Conservation (phyloP, 2,113 vertebrate species). For the Petaurus breviceps region DNA sequence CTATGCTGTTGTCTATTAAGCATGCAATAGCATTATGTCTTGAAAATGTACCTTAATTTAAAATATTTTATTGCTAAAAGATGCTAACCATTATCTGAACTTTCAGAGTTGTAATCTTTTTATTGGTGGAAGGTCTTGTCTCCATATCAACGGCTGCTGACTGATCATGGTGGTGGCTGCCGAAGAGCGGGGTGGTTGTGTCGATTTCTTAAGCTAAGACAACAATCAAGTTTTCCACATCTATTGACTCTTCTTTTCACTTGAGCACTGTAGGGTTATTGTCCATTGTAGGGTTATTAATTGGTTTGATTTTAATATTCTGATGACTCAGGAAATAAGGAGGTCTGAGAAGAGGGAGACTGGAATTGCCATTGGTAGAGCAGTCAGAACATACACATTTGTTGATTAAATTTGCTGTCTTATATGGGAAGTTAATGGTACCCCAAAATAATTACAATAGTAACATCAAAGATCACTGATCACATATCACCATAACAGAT, state of each 20-base stretch:
- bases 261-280: not conserved
- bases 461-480: not conserved
- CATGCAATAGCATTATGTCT: not conserved
- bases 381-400: not conserved
- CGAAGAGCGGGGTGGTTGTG: not conserved
- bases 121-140: not conserved
- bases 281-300: not conserved
- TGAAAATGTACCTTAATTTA: not conserved
- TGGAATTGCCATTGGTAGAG: not conserved
- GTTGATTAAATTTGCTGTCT: not conserved
- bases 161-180: not conserved
- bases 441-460: not conserved
- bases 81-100: not conserved
- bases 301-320: not conserved
- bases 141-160: not conserved
- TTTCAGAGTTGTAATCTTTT: not conserved
- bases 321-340: not conserved
- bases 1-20: not conserved
- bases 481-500: not conserved
- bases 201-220: not conserved
- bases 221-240: not conserved
- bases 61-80: not conserved
- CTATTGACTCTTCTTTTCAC: not conserved
- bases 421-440: not conserved
- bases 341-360: not conserved